Base-by-base conservation (phyloP, 2,888 invertebrate species). In the Hyposoter dolosus region DNA sequence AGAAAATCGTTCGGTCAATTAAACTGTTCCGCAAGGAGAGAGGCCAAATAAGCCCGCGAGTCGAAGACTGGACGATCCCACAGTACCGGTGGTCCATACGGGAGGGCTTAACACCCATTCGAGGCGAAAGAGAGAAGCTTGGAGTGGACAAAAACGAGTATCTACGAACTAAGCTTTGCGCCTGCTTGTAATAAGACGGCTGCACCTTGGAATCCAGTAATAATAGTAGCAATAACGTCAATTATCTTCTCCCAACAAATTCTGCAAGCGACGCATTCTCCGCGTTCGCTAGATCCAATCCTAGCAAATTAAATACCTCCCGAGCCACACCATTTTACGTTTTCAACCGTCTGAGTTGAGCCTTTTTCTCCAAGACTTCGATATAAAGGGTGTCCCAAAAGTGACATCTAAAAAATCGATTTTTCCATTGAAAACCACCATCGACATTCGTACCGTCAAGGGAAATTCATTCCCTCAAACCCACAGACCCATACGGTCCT, bases 1-100 rank as follows among this genome's bases (percentile, higher is more conserved):
- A 81, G 75, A 82, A 87, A 88, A 87, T 88, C 88, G 78, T 71
- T 80, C 40, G 81, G 86, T 89, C 88, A 88, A 89, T 89, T 89
- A 89, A 85, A 77, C 75, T 81, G 68, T 65, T 50, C 69, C 53
- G 23, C 74, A 43, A 74, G 56, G 81, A 81, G 40, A 74, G 74
- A 81, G 56, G 60, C 77, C 65, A 65, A 65, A 72, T 65, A 56
- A 77, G 77, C 47, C n/a, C 40, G 71, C 40, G 65, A 63, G 32
- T 53, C 68, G 43, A 53, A 23, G 35, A 45, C 40, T 43, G 50
- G 17, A 19, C 47, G 80, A 75, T 76, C 65, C 69, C 69, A 65
- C 56, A 68, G 47, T 35, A 35, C 9, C 47, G 47, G 75, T 50
- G 79, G 75, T 80, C 75, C 63, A 65, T 78, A 68, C 17, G 56